Base-by-base conservation (phyloP, 2,113 vertebrate genomes). In the Passer montanus region DNA sequence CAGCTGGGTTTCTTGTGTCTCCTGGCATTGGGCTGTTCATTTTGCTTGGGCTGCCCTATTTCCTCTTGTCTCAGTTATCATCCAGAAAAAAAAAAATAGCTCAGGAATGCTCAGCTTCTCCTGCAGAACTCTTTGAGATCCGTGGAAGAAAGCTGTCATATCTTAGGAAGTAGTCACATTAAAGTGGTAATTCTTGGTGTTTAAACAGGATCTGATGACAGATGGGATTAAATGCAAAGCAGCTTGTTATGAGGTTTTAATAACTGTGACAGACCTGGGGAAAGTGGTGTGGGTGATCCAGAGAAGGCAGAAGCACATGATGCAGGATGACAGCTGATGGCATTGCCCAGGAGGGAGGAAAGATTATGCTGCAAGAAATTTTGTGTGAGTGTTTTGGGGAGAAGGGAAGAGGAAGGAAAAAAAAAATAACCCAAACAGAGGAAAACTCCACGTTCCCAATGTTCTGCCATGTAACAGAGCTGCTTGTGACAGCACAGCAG, bases 171-270 rank as follows among this genome's bases (percentile, higher is more conserved):
- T 6, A 77, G 81, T 47, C 74, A 44, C 88, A 94, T 86, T 94
- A 77, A 85, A 87, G 74, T 80, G 87, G 81, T 92, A 95, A 82
- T 92, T 93, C 81, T 89, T 46, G 62, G 58, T 87, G 94, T 96
- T 97, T 87, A 87, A 93, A 90, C 62, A 90, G 87, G 80, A 93
- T 95, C 89, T 95, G 90, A 84, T 96, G 96, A 97, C 95, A 95
- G 95, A 94, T 95, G 94, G 91, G 84, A 90, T 94, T 96, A 93
- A 91, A 95, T 88, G 86, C 84, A 80, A 96, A 97, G 90, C 77
- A 96, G 84, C 75, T 92, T 74, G 87, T 93, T 88, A 93, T 2
- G 27, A 79, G 83, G 90, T 81, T 93, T 95, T 90, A 97, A 87
- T 95, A 94, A 94, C 93, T 68, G 83, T 92, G 87, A 92, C 79